A percentile compares a stretch with the other conserved stretches of the same genome.
phyloP scores from a whole-genome alignment of 2,888 invertebrate genomes.

The Anagyrus pseudococci region DNA sequence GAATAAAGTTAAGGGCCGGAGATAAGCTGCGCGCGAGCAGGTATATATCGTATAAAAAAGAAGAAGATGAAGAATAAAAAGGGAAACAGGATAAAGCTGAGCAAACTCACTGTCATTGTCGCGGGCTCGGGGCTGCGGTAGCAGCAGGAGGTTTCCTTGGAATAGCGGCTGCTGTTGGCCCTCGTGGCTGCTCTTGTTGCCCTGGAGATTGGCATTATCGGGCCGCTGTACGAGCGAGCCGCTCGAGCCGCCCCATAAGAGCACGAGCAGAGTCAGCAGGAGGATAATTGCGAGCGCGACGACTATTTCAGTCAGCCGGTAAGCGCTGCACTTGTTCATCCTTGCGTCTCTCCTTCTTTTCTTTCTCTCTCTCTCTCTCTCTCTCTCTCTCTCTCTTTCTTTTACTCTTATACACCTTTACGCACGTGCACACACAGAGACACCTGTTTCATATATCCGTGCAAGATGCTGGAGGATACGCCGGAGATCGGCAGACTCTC shows the following conservation, averaged over 20 bases:
- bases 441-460: no score
- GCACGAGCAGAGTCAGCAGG: constrained; percentile 31
- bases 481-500: no score
- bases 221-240: background rate
- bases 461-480: no score
- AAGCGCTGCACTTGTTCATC: constrained; percentile 16
- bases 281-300: constrained; percentile 37
- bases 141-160: no score
- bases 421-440: no score
- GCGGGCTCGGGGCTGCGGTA: no score
- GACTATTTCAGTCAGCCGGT: constrained; percentile 32
- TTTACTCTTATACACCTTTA: background rate
- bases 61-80: background rate
- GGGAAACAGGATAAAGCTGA: background rate
- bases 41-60: no score
- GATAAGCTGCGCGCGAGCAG: no score
- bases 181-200: background rate
- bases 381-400: constrained; percentile 1
- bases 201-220: background rate
- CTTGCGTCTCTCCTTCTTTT: background rate
- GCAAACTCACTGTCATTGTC: no score
- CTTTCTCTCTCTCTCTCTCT: background rate
- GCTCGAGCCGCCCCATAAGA: constrained; percentile 38
- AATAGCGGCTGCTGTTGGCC: background rate
- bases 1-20: no score